phyloP scores from a whole-genome alignment of 2,797 vertebrate species.

The Chelon labrosus region DNA sequence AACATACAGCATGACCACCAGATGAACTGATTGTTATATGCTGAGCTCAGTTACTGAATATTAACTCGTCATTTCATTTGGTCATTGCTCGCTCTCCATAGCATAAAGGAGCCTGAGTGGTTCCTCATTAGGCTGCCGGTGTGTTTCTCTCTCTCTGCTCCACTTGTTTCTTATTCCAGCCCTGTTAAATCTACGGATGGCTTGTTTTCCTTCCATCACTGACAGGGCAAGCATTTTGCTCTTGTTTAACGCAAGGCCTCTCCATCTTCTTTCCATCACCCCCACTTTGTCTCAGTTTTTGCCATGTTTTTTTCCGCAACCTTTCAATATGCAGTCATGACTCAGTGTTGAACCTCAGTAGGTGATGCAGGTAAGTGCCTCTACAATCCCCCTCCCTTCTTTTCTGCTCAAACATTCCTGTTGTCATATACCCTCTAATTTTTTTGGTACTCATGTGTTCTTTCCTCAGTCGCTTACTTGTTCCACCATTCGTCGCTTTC shows the following conservation, averaged over 20 bases:
- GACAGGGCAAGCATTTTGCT: constrained; percentile 17
- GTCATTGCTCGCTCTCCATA: constrained; percentile 17
- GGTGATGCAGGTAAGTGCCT: constrained; percentile 16
- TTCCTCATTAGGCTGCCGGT: constrained; percentile 48
- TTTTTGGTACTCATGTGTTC: not conserved
- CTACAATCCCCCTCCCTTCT: not conserved
- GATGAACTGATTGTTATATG: constrained; percentile 4
- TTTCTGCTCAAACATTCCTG: not conserved
- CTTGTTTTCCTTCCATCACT: constrained; percentile 30
- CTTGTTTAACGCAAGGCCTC: constrained; percentile 4
- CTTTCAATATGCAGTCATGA: constrained; percentile 18
- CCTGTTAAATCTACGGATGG: constrained; percentile 56
- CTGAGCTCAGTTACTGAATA: not conserved
- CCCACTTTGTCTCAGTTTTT: constrained; percentile 18
- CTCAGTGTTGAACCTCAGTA: constrained; percentile 27
- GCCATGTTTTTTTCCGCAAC: not conserved
- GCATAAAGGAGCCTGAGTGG: constrained; percentile 30
- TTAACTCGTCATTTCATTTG: constrained; percentile 5
- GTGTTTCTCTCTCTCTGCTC: constrained; percentile 20
- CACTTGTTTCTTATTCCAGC: constrained; percentile 29
- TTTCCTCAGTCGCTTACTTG: not conserved
- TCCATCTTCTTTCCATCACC: not conserved
- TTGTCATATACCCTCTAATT: constrained; percentile 7
- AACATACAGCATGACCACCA: no score
- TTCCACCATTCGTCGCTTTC: not conserved